Base-by-base conservation (phyloP, 2,888 invertebrate species). In the Nomada goodeniana region DNA sequence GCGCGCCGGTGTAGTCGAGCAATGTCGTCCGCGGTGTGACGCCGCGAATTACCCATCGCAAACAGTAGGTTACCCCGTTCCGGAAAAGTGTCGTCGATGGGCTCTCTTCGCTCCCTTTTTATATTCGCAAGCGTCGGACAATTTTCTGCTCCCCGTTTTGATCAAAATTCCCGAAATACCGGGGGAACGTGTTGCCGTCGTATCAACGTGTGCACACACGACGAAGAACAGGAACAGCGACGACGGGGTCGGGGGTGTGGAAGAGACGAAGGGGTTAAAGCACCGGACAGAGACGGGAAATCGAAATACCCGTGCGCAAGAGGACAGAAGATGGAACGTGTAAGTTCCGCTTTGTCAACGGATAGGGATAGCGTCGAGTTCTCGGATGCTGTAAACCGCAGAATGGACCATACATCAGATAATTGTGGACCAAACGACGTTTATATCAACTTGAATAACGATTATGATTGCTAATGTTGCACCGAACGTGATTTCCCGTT, bases 261-360 rank as follows among this genome's bases (percentile, higher is more conserved):
- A 4, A 23, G 63, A 10, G 47, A 59, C 13, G 2, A 55, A 44
- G 29, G 11, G 20, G 13, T 42, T 5, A 36, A 23, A 4, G 42
- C 18, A 50, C 9, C 2, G 13, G 61, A 74, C 20, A 57, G 52
- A 75, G 63, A 83, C 57, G 44, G 59, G 23, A 57, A 18, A 55
- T 53, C 47, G 77, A 55, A 70, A 77, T 82, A 73, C 73, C 57
- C 42, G 42, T 11, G 59, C 64, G n/a, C 29, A 57, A 20, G 59
- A 42, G 75, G 11, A 67, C 60, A 63, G 63, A 80, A 75, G 82
- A 80, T 71, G 82, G 75, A 71, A 67, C 70, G 75, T 71, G 80
- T 74, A 82, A 80, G 82, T 82, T 80, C 76, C 76, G 72, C 76
- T 80, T 82, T 82, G 82, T 82, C 82, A 80, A 76, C 64, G 72